Evolutionary conservation across 1,140 invertebrate species (phyloP), one percentile per base, ranked within the genome.

Genomic region (Zaprionus tsacasi): DNA sequence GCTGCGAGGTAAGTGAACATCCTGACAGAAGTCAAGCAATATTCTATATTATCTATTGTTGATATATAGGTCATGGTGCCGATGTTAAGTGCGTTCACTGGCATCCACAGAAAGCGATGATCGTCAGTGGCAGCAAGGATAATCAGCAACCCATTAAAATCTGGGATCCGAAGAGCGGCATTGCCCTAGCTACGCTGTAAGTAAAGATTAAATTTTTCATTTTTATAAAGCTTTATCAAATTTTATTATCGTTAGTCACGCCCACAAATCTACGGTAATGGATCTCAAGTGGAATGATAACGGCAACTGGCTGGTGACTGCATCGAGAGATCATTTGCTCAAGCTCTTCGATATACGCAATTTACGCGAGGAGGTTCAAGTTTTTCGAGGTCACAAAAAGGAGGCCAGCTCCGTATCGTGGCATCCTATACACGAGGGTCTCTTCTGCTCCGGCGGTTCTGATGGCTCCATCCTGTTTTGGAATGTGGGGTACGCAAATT

Each of bases 31-130:
- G 78, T 45, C 7, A 8, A 2, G 40, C 40, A 45, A 6, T 35
- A 52, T 8, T 33, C 2, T 25, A 21, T 6, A 25, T 50, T n/a
- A 38, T 21, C 27, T 11, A n/a, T 45, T n/a, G 2, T 15, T n/a
- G 0, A 2, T 45, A 8, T 15, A 52, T 93, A 97, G 97, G 99
- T 79, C 99, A 99, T 93, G 99, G 99, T 79, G 98, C 99, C 17
- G 99, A 99, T 95, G 99, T 99, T 0, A 99, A 99, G 93, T 99
- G 98, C 93, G 98, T 99, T 6, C 98, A 99, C 93, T 99, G 99
- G 99, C 99, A 99, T 95, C 99, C 99, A 6, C 97, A 98, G 76
- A 99, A 99, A 93, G 96, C 97, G 77, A 94, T 99, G 58, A 96
- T 99, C 80, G 97, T 99, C 21, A 99, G 99, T 13, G 99, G 99